Conservation (phyloP, 2,113 vertebrate species). For the Irena cyanogastra region DNA sequence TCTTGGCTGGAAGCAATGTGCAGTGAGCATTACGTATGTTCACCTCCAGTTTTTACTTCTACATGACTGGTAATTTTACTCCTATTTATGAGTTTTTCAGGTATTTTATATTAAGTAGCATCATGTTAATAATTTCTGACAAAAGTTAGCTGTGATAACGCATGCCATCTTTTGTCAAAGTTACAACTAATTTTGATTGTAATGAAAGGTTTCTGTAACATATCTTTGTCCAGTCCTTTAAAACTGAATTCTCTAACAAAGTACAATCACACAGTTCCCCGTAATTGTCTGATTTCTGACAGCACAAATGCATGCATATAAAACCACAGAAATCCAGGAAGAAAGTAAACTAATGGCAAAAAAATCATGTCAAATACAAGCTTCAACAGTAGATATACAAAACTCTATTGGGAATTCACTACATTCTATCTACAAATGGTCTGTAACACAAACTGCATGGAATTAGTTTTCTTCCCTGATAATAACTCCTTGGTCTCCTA, state of each 20-base stretch:
- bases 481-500: neutral
- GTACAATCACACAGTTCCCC: neutral
- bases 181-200: neutral
- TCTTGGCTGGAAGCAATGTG: neutral
- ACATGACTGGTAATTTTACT: neutral
- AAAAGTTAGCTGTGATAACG: neutral
- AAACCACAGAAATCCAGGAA: neutral
- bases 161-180: neutral
- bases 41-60: neutral
- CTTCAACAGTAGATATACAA: neutral
- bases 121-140: neutral
- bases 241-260: neutral
- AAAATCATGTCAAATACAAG: neutral
- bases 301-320: neutral
- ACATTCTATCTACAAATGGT: neutral
- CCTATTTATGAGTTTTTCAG: neutral
- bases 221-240: neutral
- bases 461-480: neutral
- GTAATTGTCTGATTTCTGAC: neutral
- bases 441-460: fast-evolving
- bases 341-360: neutral
- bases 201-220: neutral
- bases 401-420: neutral
- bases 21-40: neutral
- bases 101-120: neutral